Base-by-base conservation (phyloP, 2,888 invertebrate species). In the Periphyllus acericola region DNA sequence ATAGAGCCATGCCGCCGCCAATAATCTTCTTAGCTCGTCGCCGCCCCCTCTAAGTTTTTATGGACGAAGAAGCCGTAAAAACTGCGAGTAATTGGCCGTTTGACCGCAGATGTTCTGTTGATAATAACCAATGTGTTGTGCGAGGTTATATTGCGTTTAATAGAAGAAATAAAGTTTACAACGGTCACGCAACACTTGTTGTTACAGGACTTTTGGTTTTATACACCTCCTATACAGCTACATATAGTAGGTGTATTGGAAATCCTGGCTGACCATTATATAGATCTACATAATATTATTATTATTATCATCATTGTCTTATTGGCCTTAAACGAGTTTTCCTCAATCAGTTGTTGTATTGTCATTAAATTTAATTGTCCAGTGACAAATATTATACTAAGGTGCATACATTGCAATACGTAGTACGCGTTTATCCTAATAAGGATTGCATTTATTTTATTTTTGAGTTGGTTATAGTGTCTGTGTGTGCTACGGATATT, bases 91-190 rank as follows among this genome's bases (percentile, higher is more conserved):
- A 87, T 87, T 75, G 87, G 81, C 81, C 46, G 66, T 87, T 87
- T 81, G 87, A 87, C 87, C 87, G 81, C 87, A 87, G 81, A 87
- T 87, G 87, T 81, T 81, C 81, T 32, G 80, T 75, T 87, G 81
- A 87, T 81, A 75, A 72, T 86, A 36, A 36, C 55, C 55, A 74
- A 60, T 21, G 66, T n/a, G 74, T 60, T n/a, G 11, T 60, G 34
- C 72, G 72, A 60, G 55, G 36, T 79, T 79, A 52, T 71, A 87
- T 74, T 32, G 72, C 60, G 14, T 86, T 72, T 72, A 68, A 86
- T 21, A 36, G 52, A 71, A 29, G 3, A 36, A 80, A 80, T 72
- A 74, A 60, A 74, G 74, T 74, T 11, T 34, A 66, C 74, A 81
- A 87, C 34, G 0, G 46, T 46, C 19, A 46, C 46, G 60, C 66